phyloP scores from a whole-genome alignment of 1,140 invertebrate species.

The Pollicipes pollicipes region DNA sequence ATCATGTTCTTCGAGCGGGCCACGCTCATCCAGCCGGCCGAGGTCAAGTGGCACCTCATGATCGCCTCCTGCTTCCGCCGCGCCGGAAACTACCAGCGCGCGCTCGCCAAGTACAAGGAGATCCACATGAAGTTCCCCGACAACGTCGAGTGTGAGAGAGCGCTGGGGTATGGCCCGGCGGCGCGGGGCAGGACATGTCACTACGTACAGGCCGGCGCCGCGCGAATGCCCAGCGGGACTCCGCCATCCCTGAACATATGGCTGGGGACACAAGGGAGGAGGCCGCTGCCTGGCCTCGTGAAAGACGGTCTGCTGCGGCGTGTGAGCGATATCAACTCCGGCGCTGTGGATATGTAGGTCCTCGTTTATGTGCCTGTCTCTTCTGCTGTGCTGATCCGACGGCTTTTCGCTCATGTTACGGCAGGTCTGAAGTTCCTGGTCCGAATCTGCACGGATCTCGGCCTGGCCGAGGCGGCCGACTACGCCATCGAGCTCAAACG shows the following conservation, averaged over 20 bases:
- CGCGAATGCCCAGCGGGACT: no score
- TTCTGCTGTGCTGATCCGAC: no score
- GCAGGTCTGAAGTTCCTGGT: constrained; percentile 59
- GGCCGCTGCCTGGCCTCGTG: no score
- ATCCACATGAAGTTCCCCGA: constrained; percentile 63
- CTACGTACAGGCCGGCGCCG: no score
- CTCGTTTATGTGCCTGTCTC: no score
- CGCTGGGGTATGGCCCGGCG: no score
- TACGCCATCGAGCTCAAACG: constrained; percentile 63
- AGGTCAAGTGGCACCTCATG: constrained; percentile 66
- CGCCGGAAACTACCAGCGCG: constrained; percentile 65
- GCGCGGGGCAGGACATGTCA: no score
- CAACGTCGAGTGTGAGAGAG: constrained; percentile 53
- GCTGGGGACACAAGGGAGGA: no score
- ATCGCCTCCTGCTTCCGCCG: constrained; percentile 64
- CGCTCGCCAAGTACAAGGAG: constrained; percentile 52
- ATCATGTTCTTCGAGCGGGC: constrained; percentile 73
- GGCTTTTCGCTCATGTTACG: constrained; percentile 5
- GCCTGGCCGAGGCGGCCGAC: constrained; percentile 55
- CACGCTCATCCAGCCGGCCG: constrained; percentile 60
- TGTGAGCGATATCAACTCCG: no score
- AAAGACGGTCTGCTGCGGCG: no score
- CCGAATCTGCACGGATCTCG: constrained; percentile 59
- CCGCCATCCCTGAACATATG: no score
- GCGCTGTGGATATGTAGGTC: not conserved